Evolutionary conservation across 1,140 invertebrate species (phyloP), one percentile per base, ranked within the genome.

Genomic region (Tenebrio molitor): DNA sequence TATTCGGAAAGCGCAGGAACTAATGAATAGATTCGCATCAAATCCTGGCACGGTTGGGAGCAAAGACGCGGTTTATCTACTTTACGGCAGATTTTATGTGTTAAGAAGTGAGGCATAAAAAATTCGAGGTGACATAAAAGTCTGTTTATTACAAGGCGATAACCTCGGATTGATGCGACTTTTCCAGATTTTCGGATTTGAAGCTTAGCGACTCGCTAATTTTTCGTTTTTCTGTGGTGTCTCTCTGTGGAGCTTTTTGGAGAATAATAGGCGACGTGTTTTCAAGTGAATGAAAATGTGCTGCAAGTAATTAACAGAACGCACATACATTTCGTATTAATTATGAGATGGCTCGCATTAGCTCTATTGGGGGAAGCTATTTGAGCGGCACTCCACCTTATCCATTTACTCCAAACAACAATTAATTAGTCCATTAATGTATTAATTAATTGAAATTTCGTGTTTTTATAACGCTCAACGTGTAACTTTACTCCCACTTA

Each of bases 381-480:
- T 58, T 25, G 0, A 34, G 5, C 23, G n/a, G n/a, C 36, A 39
- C 36, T 39, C 36, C 19, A 53, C 17, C 21, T 44, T 53, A 14
- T 14, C 50, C 23, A 12, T 58, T 58, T 58, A 29, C 50, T 29
- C 15, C 21, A 29, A n/a, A 29, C 36, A n/a, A 29, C 36, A 39
- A 12, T 39, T 58, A 50, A 50, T 50, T 21, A 50, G 19, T 46
- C 14, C 19, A 12, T 21, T 58, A 58, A 58, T 58, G 12, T 29
- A 58, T n/a, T 58, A 58, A 58, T 58, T 58, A 58, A 58, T 58
- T 58, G 50, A 58, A 58, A 58, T 58, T 58, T 58, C 23, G 23
- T 58, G 50, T 58, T 58, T 25, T 50, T 50, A 19, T 6, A 4
- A 23, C 15, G 29, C n/a, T 33, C 4, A 5, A 10, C 29, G 4